phyloP scores from a whole-genome alignment of 2,888 invertebrate genomes.

The Oligia strigilis region DNA sequence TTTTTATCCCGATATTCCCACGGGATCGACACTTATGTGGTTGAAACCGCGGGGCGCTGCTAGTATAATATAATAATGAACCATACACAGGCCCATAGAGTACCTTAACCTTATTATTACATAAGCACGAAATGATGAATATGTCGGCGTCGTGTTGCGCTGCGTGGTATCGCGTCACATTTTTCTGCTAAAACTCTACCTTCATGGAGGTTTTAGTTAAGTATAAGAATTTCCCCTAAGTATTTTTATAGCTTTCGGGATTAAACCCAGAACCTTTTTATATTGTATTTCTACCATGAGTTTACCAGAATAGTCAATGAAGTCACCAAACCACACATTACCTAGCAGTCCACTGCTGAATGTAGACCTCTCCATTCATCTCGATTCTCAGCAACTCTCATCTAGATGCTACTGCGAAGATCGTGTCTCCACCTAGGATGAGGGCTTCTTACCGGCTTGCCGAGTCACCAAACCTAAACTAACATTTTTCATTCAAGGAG shows the following conservation, averaged over 20 bases:
- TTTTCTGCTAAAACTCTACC: neutral
- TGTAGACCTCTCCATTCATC: neutral
- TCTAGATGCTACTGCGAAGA: neutral
- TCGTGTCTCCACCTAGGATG: neutral
- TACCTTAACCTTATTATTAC: neutral
- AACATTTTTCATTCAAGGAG: neutral
- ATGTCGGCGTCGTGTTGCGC: neutral
- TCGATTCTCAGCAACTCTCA: neutral
- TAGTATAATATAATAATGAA: neutral
- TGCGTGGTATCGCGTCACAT: neutral
- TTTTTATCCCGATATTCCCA: no score
- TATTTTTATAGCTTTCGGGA: neutral
- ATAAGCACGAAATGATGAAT: neutral
- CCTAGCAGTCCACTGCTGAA: neutral
- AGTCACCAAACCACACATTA: neutral
- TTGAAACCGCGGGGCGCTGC: no score
- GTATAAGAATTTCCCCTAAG: neutral
- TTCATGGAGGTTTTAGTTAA: neutral
- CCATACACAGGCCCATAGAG: neutral
- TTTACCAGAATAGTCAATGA: neutral
- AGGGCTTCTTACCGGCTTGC: neutral
- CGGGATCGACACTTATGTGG: no score
- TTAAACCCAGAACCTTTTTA: neutral
- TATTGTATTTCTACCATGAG: neutral
- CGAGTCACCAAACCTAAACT: neutral